Evolutionary conservation across 2,113 vertebrate genomes (phyloP).

Genomic region (pig (Sus scrofa)): T2T-Sscrofa CM000814.6:143264001-143264500

Average conservation of each 20-base stretch:
- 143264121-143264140: neutral
- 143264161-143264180: neutral
- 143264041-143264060: neutral
- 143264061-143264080: neutral
- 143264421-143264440: neutral
- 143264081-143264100: neutral
- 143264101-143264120: neutral
- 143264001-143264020: fast-evolving
- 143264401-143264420: neutral
- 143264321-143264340: neutral
- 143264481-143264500: too few relatives aligned
- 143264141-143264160: neutral
- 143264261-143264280: neutral
- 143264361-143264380: neutral
- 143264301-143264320: neutral
- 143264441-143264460: too few relatives aligned
- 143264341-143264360: neutral
- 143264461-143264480: too few relatives aligned
- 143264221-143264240: neutral
- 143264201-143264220: neutral
- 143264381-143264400: neutral
- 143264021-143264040: neutral
- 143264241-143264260: neutral
- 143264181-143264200: neutral
- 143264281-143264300: neutral